phyloP scores from a whole-genome alignment of 2,888 invertebrate genomes.

The Tuta absoluta region DNA sequence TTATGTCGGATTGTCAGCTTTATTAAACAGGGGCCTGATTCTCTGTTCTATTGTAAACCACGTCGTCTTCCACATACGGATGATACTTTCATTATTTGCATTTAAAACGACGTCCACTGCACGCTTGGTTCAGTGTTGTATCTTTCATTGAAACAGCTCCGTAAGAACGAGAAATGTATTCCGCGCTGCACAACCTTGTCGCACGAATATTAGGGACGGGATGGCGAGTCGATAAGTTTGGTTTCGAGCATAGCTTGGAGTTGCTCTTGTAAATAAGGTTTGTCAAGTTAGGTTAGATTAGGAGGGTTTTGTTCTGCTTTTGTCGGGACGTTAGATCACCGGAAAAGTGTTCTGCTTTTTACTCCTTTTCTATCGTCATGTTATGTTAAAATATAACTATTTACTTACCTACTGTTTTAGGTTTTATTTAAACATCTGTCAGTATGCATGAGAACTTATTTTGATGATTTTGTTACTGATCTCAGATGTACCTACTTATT shows the following conservation, averaged over 20 bases:
- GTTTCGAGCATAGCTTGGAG: background rate
- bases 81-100: background rate
- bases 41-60: background rate
- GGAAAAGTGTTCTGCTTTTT: background rate
- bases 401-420: no score
- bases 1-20: no score
- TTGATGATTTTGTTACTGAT: background rate
- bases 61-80: background rate
- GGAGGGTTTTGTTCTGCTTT: background rate
- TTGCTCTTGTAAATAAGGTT: slow-evolving; percentile 9
- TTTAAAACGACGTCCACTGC: background rate
- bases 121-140: background rate
- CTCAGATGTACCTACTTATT: background rate
- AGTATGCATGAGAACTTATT: background rate
- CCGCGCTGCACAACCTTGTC: background rate
- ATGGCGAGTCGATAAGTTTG: background rate
- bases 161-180: slow-evolving; percentile 4
- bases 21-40: no score
- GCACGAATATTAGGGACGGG: background rate
- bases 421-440: background rate
- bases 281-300: background rate
- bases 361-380: no score
- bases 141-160: no score
- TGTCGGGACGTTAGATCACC: slow-evolving; percentile 1
- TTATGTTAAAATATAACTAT: no score